Evolutionary conservation across 2,888 invertebrate genomes (phyloP).

Genomic region (Protonemura montana): DNA sequence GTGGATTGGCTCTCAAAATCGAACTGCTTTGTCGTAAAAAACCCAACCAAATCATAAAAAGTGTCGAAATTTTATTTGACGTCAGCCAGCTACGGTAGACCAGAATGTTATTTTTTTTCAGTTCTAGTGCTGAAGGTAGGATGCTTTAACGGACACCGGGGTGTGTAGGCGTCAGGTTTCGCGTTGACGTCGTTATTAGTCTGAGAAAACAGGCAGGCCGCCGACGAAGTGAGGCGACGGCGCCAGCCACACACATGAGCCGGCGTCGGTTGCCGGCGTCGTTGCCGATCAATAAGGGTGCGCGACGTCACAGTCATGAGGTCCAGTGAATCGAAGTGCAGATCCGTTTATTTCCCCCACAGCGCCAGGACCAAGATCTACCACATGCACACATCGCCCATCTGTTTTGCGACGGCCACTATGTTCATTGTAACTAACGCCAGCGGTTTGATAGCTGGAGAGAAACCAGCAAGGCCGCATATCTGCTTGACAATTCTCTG

Average conservation of each 20-base stretch:
- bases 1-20: too few relatives aligned
- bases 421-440: too few relatives aligned
- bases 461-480: too few relatives aligned
- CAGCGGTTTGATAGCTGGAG: too few relatives aligned
- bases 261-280: conserved; percentile 30
- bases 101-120: too few relatives aligned
- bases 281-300: conserved; percentile 44
- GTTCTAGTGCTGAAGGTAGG: too few relatives aligned
- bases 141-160: background rate
- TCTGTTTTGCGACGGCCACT: too few relatives aligned
- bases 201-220: background rate
- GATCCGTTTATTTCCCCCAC: background rate
- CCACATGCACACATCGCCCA: background rate
- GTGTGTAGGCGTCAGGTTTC: background rate
- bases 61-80: too few relatives aligned
- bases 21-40: too few relatives aligned
- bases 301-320: conserved; percentile 43
- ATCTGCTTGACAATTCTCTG: too few relatives aligned
- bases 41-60: too few relatives aligned
- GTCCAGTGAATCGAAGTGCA: conserved; percentile 45
- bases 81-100: too few relatives aligned
- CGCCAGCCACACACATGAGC: background rate
- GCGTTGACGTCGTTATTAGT: background rate
- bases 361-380: background rate
- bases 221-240: background rate